Evolutionary conservation across 2,113 vertebrate species (phyloP), one percentile per base, ranked within the genome.

Genomic region (Onychostruthus taczanowskii): DNA sequence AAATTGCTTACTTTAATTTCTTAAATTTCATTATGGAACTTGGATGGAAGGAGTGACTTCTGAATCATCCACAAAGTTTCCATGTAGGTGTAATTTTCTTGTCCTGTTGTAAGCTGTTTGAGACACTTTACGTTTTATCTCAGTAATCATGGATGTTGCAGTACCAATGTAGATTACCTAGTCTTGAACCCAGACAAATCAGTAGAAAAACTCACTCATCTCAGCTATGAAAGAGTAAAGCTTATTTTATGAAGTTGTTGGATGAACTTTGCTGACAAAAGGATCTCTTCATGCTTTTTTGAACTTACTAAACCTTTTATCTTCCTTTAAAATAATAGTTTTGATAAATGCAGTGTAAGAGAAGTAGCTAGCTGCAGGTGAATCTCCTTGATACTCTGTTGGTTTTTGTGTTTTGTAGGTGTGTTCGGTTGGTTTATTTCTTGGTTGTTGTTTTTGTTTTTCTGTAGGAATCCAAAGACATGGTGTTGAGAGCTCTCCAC

Each of bases 401-500:
- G 49, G 5, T 23, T 68, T 62, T 68, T 50, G 21, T 76, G 27
- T 35, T 77, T 16, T 53, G 14, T 55, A 13, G 11, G 2, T 7
- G 5, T 59, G 16, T 78, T 61, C 86, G 21, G 28, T 94, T 75
- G 41, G 33, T 49, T 69, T 47, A 69, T 69, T 63, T 68, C 27
- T 55, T 41, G 44, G n/a, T 15, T 14, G 27, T 67, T 82, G 46
- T 79, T 94, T 67, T 82, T 75, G 64, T 73, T 96, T 83, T 62
- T 20, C 30, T 21, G 3, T 69, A 97, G 97, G 85, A 90, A 58
- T 75, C 13, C 69, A 93, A 96, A 97, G 79, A 92, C 83, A 82
- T 76, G 94, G 69, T 94, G 73, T 92, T 68, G 90, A 85, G 92
- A 31, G 59, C 84, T 97, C 86, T 93, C 47, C 94, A 49, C 93